A percentile compares a stretch with the other conserved stretches of the same genome.
Evolutionary conservation across 2,888 invertebrate species (phyloP).

Genomic region (Polylopha cassiicola): DNA sequence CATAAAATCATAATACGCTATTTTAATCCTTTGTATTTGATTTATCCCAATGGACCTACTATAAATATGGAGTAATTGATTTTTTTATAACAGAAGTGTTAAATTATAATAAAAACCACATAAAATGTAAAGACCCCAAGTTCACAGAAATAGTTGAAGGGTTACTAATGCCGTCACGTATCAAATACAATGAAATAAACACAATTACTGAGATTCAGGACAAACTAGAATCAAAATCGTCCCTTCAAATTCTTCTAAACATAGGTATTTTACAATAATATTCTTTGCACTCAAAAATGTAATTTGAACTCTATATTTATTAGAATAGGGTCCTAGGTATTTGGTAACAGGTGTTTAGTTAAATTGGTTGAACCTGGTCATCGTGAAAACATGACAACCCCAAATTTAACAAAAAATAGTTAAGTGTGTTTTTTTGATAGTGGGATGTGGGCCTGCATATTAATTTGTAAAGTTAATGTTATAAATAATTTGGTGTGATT

Average conservation of each 20-base stretch:
- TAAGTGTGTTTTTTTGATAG: neutral
- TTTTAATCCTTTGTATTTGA: no score
- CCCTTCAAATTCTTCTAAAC: constrained; percentile 23
- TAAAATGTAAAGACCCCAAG: constrained; percentile 13
- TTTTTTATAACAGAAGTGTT: neutral
- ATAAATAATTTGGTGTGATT: no score
- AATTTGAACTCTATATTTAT: neutral
- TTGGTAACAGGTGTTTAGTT: neutral
- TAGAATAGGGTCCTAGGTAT: neutral
- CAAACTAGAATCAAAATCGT: constrained; percentile 23
- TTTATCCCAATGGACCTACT: no score
- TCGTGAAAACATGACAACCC: constrained; percentile 24
- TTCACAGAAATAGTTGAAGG: constrained; percentile 21
- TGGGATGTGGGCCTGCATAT: no score
- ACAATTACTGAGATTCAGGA: constrained; percentile 37
- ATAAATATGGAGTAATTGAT: no score
- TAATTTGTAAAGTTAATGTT: no score
- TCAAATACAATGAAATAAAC: constrained; percentile 30
- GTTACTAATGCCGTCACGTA: constrained; percentile 27
- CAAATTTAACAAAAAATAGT: constrained; percentile 19
- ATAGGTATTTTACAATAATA: constrained; percentile 17
- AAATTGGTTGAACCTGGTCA: constrained; percentile 3
- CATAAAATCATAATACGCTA: no score
- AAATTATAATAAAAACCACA: constrained; percentile 20
- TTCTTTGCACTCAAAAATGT: neutral